Evolutionary conservation across 2,888 invertebrate species (phyloP), one percentile per base, ranked within the genome.

Genomic region (Ecdyonurus torrentis): DNA sequence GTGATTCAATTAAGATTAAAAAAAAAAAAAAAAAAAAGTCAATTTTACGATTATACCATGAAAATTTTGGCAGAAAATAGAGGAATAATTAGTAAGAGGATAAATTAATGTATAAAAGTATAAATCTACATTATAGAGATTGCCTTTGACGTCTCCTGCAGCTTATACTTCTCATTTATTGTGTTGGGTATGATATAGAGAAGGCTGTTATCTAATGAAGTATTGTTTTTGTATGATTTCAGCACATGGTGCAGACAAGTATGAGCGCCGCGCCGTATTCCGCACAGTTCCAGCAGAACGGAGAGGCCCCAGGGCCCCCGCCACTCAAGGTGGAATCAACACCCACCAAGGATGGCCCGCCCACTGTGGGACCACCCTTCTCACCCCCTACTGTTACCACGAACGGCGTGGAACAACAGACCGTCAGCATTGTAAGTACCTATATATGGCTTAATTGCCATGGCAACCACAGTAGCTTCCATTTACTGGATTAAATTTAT

Each of bases 231-330:
- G 69, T 71, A 71, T 71, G 72, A 69, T 86, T 85, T 52, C 85
- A 91, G 91, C 91, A 91, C 83, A 90, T 91, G 90, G 91, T 92
- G 80, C 91, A 91, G 81, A 87, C 90, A 80, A 90, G 90, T 75
- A 88, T 89, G 84, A 69, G 55, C 22, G n/a, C 66, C 50, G 66
- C 67, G 62, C 68, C 68, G 7, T 68, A 67, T 64, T 65, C 63
- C 69, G 69, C 66, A 63, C 71, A 70, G 69, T 75, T 75, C 70
- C 72, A 75, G 64, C 70, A 71, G 65, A 71, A 71, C 63, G 71
- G 70, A 64, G 71, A 71, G 61, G 83, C 84, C 55, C 55, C 55
- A 77, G 79, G 68, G 19, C 68, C 68, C 25, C 68, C 68, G 52
- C 19, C 55, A 5, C n/a, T 55, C 55, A 55, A 55, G 22, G 55